Base-by-base conservation (phyloP, 2,888 invertebrate genomes). In the Phyllotreta striolata region DNA sequence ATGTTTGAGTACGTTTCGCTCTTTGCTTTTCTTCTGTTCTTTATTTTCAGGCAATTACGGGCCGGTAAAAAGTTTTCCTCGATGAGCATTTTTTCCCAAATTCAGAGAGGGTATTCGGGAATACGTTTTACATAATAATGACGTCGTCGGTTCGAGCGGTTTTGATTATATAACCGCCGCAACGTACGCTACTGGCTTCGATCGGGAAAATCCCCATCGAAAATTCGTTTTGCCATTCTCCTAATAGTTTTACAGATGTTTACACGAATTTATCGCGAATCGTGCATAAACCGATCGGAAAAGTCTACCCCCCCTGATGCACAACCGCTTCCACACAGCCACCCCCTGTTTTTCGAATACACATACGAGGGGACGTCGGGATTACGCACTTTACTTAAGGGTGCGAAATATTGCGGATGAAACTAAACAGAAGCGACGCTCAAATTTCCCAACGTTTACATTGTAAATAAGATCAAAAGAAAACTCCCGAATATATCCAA, bases 1-100 rank as follows among this genome's bases (percentile, higher is more conserved):
- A 73, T 73, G 70, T 24, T 73, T 70, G 72, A 73, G 68, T 62
- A 68, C 66, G 67, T 70, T 70, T 66, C 67, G 67, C 66, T 66
- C 60, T 69, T 69, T 69, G 69, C 63, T 59, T 67, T 66, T 40
- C 68, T 66, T 66, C 63, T 69, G 58, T 66, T 64, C 63, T 65
- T 64, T 69, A 69, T 66, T 66, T 66, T 62, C 68, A 62, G 64
- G 68, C 63, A 63, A 69, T 69, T 66, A 69, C 68, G 63, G 63
- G 57, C 64, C 60, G 60, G 47, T 62, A 60, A 57, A 65, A 63
- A 59, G 55, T 55, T 58, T 51, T 51, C 57, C 52, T 62, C 55
- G 62, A 67, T 62, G 64, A 62, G 60, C 56, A 56, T 62, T 67
- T 67, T 64, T 59, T 59, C 24, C 24, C 24, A 57, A 65, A 59